Conservation (phyloP, 2,113 vertebrate species). For the Leptobrachium ailaonicum region DNA sequence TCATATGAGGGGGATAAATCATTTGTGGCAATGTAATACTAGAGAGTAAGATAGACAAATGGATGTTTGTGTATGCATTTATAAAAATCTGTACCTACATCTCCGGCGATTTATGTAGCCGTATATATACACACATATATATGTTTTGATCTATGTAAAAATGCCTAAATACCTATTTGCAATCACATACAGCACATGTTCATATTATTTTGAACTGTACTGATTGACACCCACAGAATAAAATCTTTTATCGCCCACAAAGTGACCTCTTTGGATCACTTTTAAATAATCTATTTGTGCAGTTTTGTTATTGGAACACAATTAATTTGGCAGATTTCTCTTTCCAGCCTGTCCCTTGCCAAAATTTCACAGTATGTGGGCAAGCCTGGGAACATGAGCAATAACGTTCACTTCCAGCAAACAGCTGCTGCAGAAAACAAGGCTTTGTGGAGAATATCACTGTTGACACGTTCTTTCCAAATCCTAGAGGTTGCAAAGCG, state of each 20-base stretch:
- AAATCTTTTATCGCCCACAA: background rate
- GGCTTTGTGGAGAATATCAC: conserved; percentile 36
- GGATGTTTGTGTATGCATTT: too few species aligned
- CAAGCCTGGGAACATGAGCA: conserved; percentile 47
- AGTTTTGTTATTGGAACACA: conserved; percentile 42
- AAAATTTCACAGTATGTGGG: conserved; percentile 47
- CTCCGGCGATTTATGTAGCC: too few species aligned
- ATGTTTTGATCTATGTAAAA: background rate
- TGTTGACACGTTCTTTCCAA: conserved; percentile 46
- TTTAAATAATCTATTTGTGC: conserved; percentile 25
- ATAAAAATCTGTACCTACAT: too few species aligned
- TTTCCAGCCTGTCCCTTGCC: conserved; percentile 19
- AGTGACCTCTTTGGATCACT: conserved; percentile 18
- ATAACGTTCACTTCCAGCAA: conserved; percentile 48
- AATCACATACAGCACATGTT: background rate
- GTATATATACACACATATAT: background rate
- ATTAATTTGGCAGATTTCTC: conserved; percentile 25
- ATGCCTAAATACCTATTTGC: background rate
- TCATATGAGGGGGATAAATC: too few species aligned
- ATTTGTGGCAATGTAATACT: too few species aligned
- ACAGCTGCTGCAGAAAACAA: conserved; percentile 47
- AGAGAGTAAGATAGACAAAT: too few species aligned
- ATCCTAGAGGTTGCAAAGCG: conserved; percentile 27
- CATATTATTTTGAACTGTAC: background rate
- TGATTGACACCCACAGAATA: background rate